Base-by-base conservation (phyloP, 30 jellyfish, hydroid and myxozoan genomes). In the Turritopsis rubra region DNA sequence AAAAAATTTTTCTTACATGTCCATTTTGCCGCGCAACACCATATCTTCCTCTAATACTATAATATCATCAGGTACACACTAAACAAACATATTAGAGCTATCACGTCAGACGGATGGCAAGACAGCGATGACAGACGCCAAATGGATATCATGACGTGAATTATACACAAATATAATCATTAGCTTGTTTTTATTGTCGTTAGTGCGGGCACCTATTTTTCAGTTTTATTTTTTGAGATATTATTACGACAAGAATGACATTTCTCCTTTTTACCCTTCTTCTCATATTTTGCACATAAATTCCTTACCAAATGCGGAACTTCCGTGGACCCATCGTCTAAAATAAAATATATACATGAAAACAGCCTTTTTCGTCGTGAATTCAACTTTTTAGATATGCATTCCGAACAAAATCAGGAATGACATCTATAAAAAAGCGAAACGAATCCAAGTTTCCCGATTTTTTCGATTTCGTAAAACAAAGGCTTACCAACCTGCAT, bases 11-110 rank as follows among this genome's bases (percentile, higher is more conserved):
- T 84, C 97, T 83, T 72, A 92, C 98, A 92, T 92, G 84, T 92
- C 98, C 85, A 92, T 86, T 85, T 92, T 92, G 52, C 96, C 98
- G 77, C 94, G 84, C 22, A 92, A 86, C 9, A 88, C 90, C 81
- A 87, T 79, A 79, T 92, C 96, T 52, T 92, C 98, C 52, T 92
- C 96, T 52, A 85, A 27, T 29, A 86, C 77, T 92, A 90, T 73
- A 1, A 82, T 29, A 54, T 73, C 89, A 23, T 29, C 71, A 13
- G 77, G 77, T n/a, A 68, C 77, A 27, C 77, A 68, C 77, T 68
- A 68, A n/a, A 41, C 13, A 41, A 3, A 41, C 60, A n/a, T n/a
- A 23, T 18, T 60, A 1, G 28, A 27, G 19, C 31, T 7, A 9
- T 7, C 8, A 68, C 77, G 16, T 68, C 30, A n/a, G 8, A 68